These are phyloP conservation scores for Onychomys leucogaster DNA, from an alignment of 2,797 vertebrate species.

Conservation along the genomic window DNA sequence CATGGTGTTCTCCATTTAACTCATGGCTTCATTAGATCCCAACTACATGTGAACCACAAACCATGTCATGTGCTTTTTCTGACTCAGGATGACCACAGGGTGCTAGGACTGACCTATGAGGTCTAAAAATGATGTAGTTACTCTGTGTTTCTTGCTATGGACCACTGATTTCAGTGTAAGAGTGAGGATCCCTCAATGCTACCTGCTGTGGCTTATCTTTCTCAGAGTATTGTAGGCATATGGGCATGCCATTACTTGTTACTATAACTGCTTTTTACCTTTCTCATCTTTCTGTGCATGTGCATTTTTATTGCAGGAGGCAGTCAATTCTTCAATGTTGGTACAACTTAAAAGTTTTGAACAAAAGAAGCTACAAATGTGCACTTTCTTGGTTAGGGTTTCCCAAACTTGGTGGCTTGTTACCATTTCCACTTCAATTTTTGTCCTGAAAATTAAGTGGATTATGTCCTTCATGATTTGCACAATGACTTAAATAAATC, in stretches of 20 bases:
- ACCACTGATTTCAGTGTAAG: not conserved
- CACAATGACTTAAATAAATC: slow-evolving; percentile 28
- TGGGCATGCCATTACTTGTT: not conserved
- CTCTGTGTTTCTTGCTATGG: not conserved
- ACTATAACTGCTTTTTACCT: not conserved
- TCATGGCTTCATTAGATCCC: not conserved
- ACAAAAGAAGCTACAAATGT: not conserved
- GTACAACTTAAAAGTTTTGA: slow-evolving; percentile 20
- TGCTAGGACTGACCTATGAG: not conserved
- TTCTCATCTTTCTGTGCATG: not conserved
- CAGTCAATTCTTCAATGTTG: not conserved
- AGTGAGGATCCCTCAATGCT: not conserved
- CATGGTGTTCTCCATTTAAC: not conserved
- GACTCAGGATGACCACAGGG: not conserved
- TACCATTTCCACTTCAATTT: slow-evolving; percentile 31
- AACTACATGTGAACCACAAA: not conserved
- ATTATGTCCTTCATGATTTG: not conserved
- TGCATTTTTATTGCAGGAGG: not conserved
- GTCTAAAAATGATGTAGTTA: not conserved
- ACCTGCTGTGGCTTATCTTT: not conserved
- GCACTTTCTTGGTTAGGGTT: not conserved
- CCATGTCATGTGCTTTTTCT: not conserved
- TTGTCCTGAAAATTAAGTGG: slow-evolving; percentile 25
- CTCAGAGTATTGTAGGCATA: not conserved
- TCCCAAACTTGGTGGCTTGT: not conserved